phyloP scores from a whole-genome alignment of 2,888 invertebrate genomes.

The Sphaerophoria taeniata region DNA sequence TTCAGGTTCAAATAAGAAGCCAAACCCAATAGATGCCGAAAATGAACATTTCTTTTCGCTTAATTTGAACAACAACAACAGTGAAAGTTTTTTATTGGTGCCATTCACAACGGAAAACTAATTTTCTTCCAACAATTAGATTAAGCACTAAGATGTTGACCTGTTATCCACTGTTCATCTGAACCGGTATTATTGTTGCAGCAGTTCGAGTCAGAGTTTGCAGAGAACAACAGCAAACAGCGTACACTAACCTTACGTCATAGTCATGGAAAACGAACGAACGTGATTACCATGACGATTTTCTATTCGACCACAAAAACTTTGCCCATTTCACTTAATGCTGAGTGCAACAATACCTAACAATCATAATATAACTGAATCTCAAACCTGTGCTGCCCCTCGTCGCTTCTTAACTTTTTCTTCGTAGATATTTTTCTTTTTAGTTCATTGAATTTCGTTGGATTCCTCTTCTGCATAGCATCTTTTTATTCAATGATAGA shows the following conservation, averaged over 20 bases:
- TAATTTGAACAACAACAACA: conserved; percentile 53
- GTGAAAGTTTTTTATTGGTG: conserved; percentile 61
- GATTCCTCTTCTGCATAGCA: conserved; percentile 58
- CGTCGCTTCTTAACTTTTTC: conserved; percentile 3
- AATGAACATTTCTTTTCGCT: neutral
- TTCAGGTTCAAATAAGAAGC: conserved; percentile 50
- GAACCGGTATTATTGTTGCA: conserved; percentile 16
- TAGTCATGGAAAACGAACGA: conserved; percentile 21
- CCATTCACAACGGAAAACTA: conserved; percentile 52
- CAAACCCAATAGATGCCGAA: conserved; percentile 16
- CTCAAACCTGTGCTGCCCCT: conserved; percentile 41
- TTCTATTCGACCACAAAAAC: conserved; percentile 63
- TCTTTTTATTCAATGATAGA: conserved; percentile 58
- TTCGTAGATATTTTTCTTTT: conserved; percentile 31
- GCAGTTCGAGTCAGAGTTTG: neutral
- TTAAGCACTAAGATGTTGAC: conserved; percentile 54
- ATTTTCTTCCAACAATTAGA: conserved; percentile 68
- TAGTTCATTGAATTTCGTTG: conserved; percentile 62
- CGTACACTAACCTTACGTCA: conserved; percentile 46
- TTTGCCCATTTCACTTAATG: conserved; percentile 70
- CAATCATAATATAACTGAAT: conserved; percentile 62
- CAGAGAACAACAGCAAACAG: no score
- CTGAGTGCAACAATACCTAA: conserved; percentile 71
- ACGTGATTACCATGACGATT: conserved; percentile 72
- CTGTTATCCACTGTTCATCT: conserved; percentile 26